Percentiles rank a stretch among this genome's conserved stretches.
Conservation (phyloP, 2,888 invertebrate genomes). For the Limnephilus marmoratus region DNA sequence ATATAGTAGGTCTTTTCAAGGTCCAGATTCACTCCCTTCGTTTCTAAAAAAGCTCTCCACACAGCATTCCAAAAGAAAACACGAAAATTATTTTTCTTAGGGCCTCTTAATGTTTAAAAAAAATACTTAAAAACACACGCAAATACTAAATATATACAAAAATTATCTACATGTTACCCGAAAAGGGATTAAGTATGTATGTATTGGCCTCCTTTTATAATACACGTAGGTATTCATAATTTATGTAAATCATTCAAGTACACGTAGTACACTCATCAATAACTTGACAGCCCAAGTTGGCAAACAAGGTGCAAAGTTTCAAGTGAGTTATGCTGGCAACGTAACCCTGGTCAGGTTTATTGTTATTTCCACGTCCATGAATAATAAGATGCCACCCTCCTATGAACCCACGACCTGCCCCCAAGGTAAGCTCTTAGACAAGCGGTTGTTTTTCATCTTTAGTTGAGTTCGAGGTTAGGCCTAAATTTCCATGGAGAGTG, state of each 20-base stretch:
- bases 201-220: neutral
- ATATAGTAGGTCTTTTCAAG: too few species aligned
- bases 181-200: too few species aligned
- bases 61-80: too few species aligned
- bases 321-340: neutral
- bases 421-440: neutral
- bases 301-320: neutral
- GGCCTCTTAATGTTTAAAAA: too few species aligned
- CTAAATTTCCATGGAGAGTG: neutral
- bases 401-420: neutral
- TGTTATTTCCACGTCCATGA: neutral
- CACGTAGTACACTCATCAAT: neutral
- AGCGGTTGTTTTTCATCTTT: neutral
- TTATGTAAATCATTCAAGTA: neutral
- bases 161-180: too few species aligned
- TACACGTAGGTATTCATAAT: neutral
- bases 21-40: too few species aligned
- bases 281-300: neutral
- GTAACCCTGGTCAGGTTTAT: neutral
- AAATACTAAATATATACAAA: too few species aligned
- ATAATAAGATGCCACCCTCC: neutral
- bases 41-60: too few species aligned
- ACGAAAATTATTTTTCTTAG: too few species aligned
- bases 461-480: neutral
- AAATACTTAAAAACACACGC: too few species aligned